These are phyloP conservation scores for Drosophila orosa DNA, from an alignment of 1,140 invertebrate species.

Conservation along the genomic window DNA sequence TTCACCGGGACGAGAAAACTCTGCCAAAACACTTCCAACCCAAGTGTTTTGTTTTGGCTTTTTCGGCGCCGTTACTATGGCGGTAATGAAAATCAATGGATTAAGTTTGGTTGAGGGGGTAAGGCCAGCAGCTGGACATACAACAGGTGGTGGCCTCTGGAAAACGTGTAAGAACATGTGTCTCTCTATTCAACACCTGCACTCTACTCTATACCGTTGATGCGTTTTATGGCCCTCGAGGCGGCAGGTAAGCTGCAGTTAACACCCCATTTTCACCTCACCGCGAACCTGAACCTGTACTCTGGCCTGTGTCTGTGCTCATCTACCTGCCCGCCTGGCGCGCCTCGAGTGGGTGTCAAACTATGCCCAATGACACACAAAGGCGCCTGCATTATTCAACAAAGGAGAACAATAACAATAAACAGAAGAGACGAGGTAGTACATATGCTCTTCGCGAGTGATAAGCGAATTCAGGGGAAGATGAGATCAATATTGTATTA, in stretches of 20 bases:
- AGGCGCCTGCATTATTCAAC: constrained; percentile 46
- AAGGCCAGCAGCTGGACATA: constrained; percentile 22
- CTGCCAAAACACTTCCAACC: constrained; percentile 25
- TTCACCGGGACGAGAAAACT: constrained; percentile 15
- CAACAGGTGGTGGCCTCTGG: constrained; percentile 44
- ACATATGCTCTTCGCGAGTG: constrained; percentile 8
- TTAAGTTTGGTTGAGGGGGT: not conserved
- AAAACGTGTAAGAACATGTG: constrained; percentile 12
- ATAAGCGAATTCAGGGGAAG: constrained; percentile 1
- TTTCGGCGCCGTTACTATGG: constrained; percentile 41
- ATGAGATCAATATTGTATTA: not conserved
- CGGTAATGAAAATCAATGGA: constrained; percentile 54
- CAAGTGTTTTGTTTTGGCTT: constrained; percentile 48
- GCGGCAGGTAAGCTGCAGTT: constrained; percentile 38
- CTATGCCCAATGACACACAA: constrained; percentile 45
- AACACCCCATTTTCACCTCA: constrained; percentile 33
- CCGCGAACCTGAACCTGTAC: constrained; percentile 9
- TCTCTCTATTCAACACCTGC: constrained; percentile 16
- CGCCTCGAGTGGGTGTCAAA: constrained; percentile 54
- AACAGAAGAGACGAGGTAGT: constrained; percentile 25
- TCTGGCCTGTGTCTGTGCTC: not conserved
- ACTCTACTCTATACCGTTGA: constrained; percentile 11
- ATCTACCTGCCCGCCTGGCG: constrained; percentile 41
- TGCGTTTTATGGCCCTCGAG: constrained; percentile 22
- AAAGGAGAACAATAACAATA: constrained; percentile 44